phyloP scores from a whole-genome alignment of 2,888 invertebrate species.

The Drosophila formosana region DNA sequence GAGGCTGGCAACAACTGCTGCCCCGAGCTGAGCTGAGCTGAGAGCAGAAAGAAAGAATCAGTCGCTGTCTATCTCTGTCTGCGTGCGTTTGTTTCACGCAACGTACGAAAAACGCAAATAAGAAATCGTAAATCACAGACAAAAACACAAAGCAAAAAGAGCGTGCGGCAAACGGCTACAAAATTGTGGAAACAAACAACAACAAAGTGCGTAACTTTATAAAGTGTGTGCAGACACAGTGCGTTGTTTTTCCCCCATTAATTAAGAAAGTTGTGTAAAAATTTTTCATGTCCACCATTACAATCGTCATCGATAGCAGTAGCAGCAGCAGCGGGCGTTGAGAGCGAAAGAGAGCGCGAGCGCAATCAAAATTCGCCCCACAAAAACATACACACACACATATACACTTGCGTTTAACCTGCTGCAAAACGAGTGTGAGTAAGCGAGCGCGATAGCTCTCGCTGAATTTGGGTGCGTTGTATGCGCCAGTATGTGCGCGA shows the following conservation, averaged over 20 bases:
- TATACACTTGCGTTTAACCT: constrained; percentile 3
- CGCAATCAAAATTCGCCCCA: constrained; percentile 55
- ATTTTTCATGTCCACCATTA: constrained; percentile 76
- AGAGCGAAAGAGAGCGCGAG: constrained; percentile 56
- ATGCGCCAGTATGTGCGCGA: constrained; percentile 47
- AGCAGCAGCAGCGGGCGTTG: constrained; percentile 39
- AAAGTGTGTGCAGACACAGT: constrained; percentile 28
- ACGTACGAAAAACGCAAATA: constrained; percentile 59
- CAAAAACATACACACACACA: constrained; percentile 35
- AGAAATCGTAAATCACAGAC: constrained; percentile 59
- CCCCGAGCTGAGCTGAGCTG: background rate
- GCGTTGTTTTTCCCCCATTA: constrained; percentile 55
- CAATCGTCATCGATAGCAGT: constrained; percentile 70
- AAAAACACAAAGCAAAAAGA: constrained; percentile 48
- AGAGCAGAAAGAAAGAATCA: constrained; percentile 55
- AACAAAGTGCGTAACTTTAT: constrained; percentile 57
- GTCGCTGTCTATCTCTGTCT: constrained; percentile 74
- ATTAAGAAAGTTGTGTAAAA: constrained; percentile 82
- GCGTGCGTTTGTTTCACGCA: constrained; percentile 71
- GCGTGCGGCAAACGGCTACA: constrained; percentile 41
- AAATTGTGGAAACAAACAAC: constrained; percentile 43
- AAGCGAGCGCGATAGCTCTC: constrained; percentile 61
- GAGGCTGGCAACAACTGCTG: constrained; percentile 24
- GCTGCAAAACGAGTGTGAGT: constrained; percentile 35
- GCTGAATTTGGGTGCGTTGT: constrained; percentile 75